phyloP scores from a whole-genome alignment of 2,888 invertebrate species.

The Ceriagrion tenellum region DNA sequence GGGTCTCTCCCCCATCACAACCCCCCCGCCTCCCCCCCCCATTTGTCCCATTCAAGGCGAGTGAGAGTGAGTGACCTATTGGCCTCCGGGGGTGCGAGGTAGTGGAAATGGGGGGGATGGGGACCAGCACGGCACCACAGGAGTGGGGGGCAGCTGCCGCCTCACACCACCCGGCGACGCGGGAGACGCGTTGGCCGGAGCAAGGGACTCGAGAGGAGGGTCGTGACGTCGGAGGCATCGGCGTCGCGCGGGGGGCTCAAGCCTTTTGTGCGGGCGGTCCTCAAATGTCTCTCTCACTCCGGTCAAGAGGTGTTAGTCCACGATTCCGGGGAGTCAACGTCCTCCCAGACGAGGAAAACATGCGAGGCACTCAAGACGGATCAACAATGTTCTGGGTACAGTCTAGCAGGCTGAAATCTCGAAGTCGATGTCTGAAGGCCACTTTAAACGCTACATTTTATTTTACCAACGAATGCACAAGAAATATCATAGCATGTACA shows the following conservation, averaged over 20 bases:
- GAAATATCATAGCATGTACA: too few relatives aligned
- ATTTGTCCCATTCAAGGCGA: background rate
- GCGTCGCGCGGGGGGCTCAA: background rate
- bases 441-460: too few relatives aligned
- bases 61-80: background rate
- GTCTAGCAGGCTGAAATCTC: too few relatives aligned
- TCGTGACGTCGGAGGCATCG: background rate
- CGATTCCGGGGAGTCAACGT: background rate
- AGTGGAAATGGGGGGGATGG: too few relatives aligned
- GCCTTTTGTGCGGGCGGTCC: background rate
- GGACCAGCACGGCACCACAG: background rate
- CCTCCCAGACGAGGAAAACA: background rate
- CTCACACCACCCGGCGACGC: background rate
- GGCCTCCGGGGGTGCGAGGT: background rate
- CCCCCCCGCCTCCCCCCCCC: background rate
- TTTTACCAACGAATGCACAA: too few relatives aligned
- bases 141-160: background rate
- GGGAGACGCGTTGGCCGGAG: background rate
- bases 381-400: background rate
- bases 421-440: too few relatives aligned
- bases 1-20: background rate
- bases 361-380: background rate
- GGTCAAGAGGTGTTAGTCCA: background rate
- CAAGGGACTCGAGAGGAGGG: background rate
- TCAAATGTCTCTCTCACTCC: background rate